Evolutionary conservation across 1,140 invertebrate species (phyloP).

Genomic region (Akabosia matsudoensis): DNA sequence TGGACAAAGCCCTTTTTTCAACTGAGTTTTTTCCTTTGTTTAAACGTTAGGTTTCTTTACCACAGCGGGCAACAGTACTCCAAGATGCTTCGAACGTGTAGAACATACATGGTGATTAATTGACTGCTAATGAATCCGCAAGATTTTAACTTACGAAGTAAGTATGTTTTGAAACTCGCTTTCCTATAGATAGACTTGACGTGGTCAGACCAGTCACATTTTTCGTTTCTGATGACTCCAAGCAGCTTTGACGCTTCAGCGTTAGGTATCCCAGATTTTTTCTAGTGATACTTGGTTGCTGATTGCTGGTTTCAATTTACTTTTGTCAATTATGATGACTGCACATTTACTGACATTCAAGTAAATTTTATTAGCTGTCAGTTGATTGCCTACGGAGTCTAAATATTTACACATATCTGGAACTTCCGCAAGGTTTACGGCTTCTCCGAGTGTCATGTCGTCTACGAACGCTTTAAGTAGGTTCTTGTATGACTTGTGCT

Average conservation of each 20-base stretch:
- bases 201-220: constrained; percentile 5
- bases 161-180: neutral
- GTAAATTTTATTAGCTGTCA: neutral
- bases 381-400: too few species aligned
- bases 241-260: neutral
- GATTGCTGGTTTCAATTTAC: neutral
- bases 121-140: neutral
- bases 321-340: neutral
- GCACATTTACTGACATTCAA: neutral
- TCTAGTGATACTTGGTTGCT: too few species aligned
- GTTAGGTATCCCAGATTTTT: neutral
- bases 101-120: neutral
- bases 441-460: neutral
- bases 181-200: neutral
- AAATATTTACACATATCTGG: too few species aligned
- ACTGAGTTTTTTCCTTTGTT: neutral
- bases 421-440: neutral
- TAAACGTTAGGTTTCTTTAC: neutral
- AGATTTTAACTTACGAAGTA: neutral
- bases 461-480: constrained; percentile 5
- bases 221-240: neutral
- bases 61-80: neutral
- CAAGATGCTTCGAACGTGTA: neutral
- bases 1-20: neutral
- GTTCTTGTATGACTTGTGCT: neutral